These are phyloP conservation scores for Myotis yumanensis DNA, from an alignment of 2,113 vertebrate genomes.

Conservation along the genomic window DNA sequence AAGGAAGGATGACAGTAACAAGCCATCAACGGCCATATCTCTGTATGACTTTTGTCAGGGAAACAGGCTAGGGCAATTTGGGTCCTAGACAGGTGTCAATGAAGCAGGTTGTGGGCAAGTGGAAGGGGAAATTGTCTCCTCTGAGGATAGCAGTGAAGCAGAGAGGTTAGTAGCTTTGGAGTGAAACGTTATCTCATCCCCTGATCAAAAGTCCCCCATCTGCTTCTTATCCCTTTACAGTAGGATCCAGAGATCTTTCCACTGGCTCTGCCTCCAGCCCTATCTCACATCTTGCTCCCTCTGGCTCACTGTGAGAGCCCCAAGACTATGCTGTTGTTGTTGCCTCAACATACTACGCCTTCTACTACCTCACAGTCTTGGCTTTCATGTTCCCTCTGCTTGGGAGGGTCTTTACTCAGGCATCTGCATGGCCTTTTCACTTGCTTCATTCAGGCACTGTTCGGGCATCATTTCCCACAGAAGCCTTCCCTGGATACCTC, in stretches of 20 bases:
- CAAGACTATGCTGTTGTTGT: neutral
- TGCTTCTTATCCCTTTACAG: neutral
- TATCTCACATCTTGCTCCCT: neutral
- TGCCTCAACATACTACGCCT: rapidly evolving
- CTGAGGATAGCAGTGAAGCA: neutral
- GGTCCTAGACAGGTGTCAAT: neutral
- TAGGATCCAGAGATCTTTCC: neutral
- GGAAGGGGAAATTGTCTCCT: neutral
- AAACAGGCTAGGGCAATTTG: neutral
- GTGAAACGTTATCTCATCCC: neutral
- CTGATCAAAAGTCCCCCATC: neutral
- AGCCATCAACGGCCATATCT: neutral
- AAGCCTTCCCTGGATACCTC: neutral
- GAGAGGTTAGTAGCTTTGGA: neutral
- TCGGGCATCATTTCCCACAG: neutral
- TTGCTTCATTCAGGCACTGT: neutral
- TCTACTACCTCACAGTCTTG: neutral
- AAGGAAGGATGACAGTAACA: neutral
- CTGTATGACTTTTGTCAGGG: neutral
- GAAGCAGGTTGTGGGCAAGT: neutral
- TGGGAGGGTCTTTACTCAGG: neutral
- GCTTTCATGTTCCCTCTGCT: too few relatives aligned
- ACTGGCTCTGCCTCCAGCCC: rapidly evolving
- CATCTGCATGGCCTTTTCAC: neutral
- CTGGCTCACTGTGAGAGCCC: neutral